Evolutionary conservation across 2,113 vertebrate species (phyloP).

Genomic region (Pampusana beccarii): DNA sequence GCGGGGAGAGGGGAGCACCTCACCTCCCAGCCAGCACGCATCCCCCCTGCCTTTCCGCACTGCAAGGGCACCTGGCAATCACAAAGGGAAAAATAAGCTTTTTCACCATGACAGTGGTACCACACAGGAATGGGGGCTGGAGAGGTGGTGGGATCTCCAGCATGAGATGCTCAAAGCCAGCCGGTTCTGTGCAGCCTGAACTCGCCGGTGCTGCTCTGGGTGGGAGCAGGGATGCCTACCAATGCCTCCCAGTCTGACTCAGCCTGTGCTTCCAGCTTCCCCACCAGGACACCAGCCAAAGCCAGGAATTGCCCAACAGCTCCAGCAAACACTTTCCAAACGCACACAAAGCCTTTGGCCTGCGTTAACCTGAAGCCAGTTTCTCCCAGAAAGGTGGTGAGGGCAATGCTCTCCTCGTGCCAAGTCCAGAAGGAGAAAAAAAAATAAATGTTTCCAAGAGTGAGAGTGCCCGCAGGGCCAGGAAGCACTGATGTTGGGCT

Average conservation of each 20-base stretch:
- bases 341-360: not conserved
- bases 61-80: too few species aligned
- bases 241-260: not conserved
- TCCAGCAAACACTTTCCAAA: not conserved
- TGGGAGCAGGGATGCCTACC: not conserved
- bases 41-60: not conserved
- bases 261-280: not conserved
- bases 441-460: not conserved
- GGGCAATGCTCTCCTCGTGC: not conserved
- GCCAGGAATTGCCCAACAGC: conserved; percentile 25
- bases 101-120: not conserved
- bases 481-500: not conserved
- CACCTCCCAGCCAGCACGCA: accelerated
- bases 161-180: not conserved
- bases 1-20: not conserved
- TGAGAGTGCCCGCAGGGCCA: not conserved
- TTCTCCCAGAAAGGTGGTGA: conserved; percentile 14
- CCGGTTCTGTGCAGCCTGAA: not conserved
- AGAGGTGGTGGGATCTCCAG: not conserved
- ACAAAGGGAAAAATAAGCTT: not conserved
- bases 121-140: not conserved
- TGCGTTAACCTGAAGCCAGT: not conserved
- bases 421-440: not conserved
- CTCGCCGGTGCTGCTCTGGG: accelerated
- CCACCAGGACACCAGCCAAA: conserved; percentile 26